Conservation (phyloP, 2,888 invertebrate species). For the Pristionchus entomophagus region DNA sequence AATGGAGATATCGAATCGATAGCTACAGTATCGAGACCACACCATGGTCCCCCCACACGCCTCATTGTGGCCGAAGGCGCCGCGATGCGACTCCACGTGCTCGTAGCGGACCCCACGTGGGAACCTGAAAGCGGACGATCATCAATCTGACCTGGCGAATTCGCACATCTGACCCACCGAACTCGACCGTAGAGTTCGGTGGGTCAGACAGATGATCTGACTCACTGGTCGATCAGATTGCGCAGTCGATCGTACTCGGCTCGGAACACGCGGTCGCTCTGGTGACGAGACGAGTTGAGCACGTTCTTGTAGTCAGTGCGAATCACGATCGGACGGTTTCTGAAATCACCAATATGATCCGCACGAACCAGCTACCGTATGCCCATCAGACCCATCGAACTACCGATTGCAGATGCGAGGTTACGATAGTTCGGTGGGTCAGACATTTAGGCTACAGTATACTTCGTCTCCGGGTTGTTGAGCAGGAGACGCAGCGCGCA, state of each 20-base stretch:
- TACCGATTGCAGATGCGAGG: neutral
- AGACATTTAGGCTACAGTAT: too few species aligned
- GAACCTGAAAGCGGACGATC: neutral
- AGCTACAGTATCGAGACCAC: neutral
- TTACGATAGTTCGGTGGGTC: too few species aligned
- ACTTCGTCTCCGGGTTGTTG: neutral
- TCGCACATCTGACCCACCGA: neutral
- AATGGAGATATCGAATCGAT: neutral
- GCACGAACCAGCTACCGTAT: neutral
- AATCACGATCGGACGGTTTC: neutral
- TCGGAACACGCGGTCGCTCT: neutral
- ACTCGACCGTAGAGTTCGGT: neutral
- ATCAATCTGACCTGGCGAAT: neutral
- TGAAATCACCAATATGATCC: neutral
- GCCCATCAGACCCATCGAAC: neutral
- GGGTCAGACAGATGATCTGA: neutral
- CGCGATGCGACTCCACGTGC: constrained; percentile 28
- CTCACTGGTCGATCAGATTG: constrained; percentile 15
- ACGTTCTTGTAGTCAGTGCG: constrained; percentile 17
- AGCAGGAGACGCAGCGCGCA: neutral
- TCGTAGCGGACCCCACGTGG: constrained; percentile 32
- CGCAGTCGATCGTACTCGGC: neutral
- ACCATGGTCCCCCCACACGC: neutral
- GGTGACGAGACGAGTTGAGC: neutral
- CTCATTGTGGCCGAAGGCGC: constrained; percentile 14